Base-by-base conservation (phyloP, 1,140 invertebrate genomes). In the Drosophila kepulauana region DNA sequence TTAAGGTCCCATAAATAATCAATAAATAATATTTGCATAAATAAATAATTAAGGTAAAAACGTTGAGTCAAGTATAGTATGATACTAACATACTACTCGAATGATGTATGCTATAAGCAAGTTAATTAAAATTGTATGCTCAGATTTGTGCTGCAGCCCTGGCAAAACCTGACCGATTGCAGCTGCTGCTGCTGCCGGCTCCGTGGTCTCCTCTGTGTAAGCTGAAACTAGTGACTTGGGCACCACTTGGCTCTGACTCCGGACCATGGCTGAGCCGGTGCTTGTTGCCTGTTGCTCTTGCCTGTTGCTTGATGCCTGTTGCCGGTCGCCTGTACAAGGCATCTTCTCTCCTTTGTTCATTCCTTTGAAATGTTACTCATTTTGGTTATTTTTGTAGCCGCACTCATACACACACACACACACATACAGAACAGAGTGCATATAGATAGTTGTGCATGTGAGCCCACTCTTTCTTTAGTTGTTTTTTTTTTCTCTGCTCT, bases 321-420 rank as follows among this genome's bases (percentile, higher is more conserved):
- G 57, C 58, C 45, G 35, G 67, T 33, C 51, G 69, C 63, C 70
- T 68, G 66, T 59, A 56, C 52, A 62, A 67, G 69, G 77, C 70
- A 87, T 71, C 51, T 75, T 71, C 51, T 75, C 38, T 35, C 58
- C 77, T 79, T 88, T 71, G 80, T 78, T 66, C 75, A 51, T 89
- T 84, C 75, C 71, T 71, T 78, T 80, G 62, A 89, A 88, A 89
- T 84, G 80, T 84, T 88, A 82, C 78, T 82, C 78, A 75, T 84
- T 89, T 88, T 89, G 75, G 75, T 88, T 88, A 81, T 84, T 84
- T 86, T 87, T 78, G 48, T 57, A 71, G 54, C 58, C 57, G 25
- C 67, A 54, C 75, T 72, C 41, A 59, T 38, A 69, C 38, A 73
- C 46, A 59, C 45, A 69, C 45, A 52, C 35, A 62, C 54, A 64